Base-by-base conservation (phyloP, 2,797 vertebrate genomes). In the Coendou prehensilis region DNA sequence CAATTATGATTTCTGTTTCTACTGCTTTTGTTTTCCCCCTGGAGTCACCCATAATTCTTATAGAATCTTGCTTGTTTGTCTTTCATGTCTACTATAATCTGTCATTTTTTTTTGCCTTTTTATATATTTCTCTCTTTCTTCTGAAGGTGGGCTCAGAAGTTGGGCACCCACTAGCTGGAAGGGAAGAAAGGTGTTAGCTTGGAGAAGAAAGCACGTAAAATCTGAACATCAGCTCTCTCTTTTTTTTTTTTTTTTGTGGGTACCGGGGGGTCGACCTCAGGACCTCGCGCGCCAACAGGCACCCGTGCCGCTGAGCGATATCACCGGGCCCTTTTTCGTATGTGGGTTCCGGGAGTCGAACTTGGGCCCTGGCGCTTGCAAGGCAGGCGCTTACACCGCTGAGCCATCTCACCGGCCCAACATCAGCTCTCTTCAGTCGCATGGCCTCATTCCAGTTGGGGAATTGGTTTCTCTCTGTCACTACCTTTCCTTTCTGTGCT, bases 31-130 rank as follows among this genome's bases (percentile, higher is more conserved):
- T 33, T 64, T 64, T 33, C 6, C 45, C 22, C 13, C 59, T 50
- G 45, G 17, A 15, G 14, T 30, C 6, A 78, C 20, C 69, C 20
- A 41, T 73, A 41, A 73, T 73, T 73, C 69, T 73, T 87, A 18
- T 56, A 56, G 61, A 87, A 73, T 59, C 45, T 90, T 23, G 4
- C 81, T 81, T 88, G 61, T 92, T 59, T 93, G 52, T 37, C 45
- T 95, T 80, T 84, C 56, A 7, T 22, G 20, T 23, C 84, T 86
- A 1, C 86, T n/a, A 3, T 54, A 79, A 56, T 85, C 1, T 85
- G 14, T 94, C 37, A 57, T 69, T 5, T 41, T 86, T 81, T 26
- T 92, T 91, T 57, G 37, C n/a, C 4, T 37, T 78, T 79, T 59
- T 20, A 52, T 50, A 23, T 9, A 6, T 85, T 59, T 93, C 10